Base-by-base conservation (phyloP, 1,140 invertebrate species). In the Drosophila tristis region DNA sequence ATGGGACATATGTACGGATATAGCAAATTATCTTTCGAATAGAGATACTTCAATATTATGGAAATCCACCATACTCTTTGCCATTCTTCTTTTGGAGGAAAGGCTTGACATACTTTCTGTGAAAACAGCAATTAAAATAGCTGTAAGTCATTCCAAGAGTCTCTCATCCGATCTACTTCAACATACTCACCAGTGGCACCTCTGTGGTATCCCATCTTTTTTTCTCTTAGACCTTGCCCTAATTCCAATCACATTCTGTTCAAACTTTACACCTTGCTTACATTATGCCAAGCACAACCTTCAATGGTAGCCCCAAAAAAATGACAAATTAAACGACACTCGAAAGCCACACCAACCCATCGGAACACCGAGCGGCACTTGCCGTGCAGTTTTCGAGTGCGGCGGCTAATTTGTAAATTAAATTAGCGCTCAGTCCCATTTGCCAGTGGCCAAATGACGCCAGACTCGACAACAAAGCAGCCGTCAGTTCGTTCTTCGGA, bases 351-450 rank as follows among this genome's bases (percentile, higher is more conserved):
- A 54, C 65, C 65, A 51, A 67, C 53, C 55, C 26, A 29, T 25
- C 26, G 26, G 26, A 29, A 29, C 26, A 29, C 35, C 11, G 35
- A 58, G 65, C 60, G 73, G 63, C 61, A 72, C 61, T 73, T 72
- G 64, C 26, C 35, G 20, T 70, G 66, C 66, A 70, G 35, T 61
- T 48, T 72, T 63, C 78, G 58, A 57, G 58, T 50, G 56, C 47
- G 80, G 70, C 80, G 80, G 70, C 80, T 84, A 82, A 82, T 82
- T 82, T 82, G 80, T 78, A 82, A 82, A 82, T 82, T 82, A 82
- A 82, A 82, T 82, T 82, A 82, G 80, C 80, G 80, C 80, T 84
- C 80, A 78, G 70, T 82, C 80, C 55, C 80, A 84, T 84, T 82
- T 26, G 55, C 35, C 23, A 42, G 59, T 61, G 61, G 61, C 49